Evolutionary conservation across 2,888 invertebrate species (phyloP), one percentile per base, ranked within the genome.

Genomic region (Mycalesis mineus): DNA sequence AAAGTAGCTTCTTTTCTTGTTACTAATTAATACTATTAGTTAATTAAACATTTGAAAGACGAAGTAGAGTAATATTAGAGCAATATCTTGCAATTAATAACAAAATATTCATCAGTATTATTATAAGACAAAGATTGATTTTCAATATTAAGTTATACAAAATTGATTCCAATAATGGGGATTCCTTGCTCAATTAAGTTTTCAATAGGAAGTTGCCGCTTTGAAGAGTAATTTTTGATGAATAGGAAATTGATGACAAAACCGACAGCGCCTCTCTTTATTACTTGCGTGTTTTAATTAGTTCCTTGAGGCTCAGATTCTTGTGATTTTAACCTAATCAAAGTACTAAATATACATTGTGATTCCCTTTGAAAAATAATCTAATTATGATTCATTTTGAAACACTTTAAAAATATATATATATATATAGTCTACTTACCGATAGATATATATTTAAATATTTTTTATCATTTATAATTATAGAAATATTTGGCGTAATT

Each of bases 101-200:
- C 5, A 22, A 22, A 22, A 22, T 22, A 33, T 28, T 29, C 28
- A 7, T 29, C 44, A 44, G 7, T 29, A 7, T 45, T 14, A 9
- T 29, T 15, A 6, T 14, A 33, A 31, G 29, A 31, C 31, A 47
- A 31, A 13, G 31, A 47, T 31, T 33, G 31, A 47, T 47, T 47
- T 33, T 11, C 31, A 47, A 48, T 52, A 59, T 55, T 55, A 52
- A 56, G 42, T 55, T 42, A 51, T 42, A 31, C 36, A 14, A 41
- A 55, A 55, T 49, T 60, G 41, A 60, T 60, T 54, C 36, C 50
- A 36, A 42, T 57, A 45, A 51, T 39, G 57, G 40, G 51, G 13
- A 33, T 52, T 45, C 51, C 55, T 51, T 48, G 55, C 53, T 60
- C 58, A 62, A 62, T 62, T 62, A 59, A 59, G 39, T 52, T 62